Conservation (phyloP, 2,888 invertebrate species). For the Dichetophora obliterata region DNA sequence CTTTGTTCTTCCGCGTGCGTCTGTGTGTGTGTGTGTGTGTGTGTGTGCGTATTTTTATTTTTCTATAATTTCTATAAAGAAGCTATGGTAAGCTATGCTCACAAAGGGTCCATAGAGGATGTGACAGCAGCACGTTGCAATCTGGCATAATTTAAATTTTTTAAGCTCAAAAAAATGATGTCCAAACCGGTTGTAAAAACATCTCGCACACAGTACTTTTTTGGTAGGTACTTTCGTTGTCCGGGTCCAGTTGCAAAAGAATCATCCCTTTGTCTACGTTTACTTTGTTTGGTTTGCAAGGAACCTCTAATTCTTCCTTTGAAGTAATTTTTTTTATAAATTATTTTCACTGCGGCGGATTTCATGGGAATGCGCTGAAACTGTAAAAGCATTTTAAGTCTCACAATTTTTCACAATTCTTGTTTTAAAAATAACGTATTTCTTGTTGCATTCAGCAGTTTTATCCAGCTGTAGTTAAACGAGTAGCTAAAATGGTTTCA, state of each 20-base stretch:
- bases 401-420: not conserved
- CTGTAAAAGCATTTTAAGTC: not conserved
- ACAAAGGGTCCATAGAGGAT: constrained; percentile 7
- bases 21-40: not conserved
- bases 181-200: constrained; percentile 58
- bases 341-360: not conserved
- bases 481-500: not conserved
- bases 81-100: not conserved
- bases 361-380: constrained; percentile 30
- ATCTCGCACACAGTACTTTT: constrained; percentile 14
- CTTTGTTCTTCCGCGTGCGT: not conserved
- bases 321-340: not conserved
- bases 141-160: constrained; percentile 31
- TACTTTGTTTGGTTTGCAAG: not conserved
- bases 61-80: not conserved
- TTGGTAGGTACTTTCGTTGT: constrained; percentile 4
- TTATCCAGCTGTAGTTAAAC: not conserved
- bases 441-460: not conserved
- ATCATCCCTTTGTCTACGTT: constrained; percentile 24
- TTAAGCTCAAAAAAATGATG: constrained; percentile 55
- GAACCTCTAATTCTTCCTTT: not conserved
- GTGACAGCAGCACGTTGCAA: constrained; percentile 18
- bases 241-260: constrained; percentile 36
- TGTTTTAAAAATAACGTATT: not conserved
- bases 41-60: not conserved